Evolutionary conservation across 2,113 vertebrate genomes (phyloP), one percentile per base, ranked within the genome.

Genomic region (Rallus limicola): DNA sequence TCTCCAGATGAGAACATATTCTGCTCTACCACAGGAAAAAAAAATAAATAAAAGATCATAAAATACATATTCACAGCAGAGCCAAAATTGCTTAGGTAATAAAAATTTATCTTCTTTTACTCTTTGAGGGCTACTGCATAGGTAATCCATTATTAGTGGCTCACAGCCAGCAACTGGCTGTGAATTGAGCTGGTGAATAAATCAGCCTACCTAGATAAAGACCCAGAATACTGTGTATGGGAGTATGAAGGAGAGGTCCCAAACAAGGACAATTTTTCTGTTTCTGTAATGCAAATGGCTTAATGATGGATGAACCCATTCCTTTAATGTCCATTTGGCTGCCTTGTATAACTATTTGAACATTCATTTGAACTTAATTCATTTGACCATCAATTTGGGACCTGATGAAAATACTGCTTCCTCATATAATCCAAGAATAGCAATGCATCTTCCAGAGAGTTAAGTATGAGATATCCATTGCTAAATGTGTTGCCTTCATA

Each of bases 131-230:
- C 36, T 84, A 60, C 55, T 86, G 63, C 86, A 88, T 60, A 90
- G 76, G 71, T 68, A 95, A 93, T 72, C 86, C 85, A 82, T 93
- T 92, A 79, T 59, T 92, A 89, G 70, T 76, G 91, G 75, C 82
- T 88, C 70, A 60, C 9, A 56, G 85, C n/a, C 88, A 94, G 88
- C 46, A 79, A 67, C 42, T 59, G 56, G 62, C 44, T 87, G 58
- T 85, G 82, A 92, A 72, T 46, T 92, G 67, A 46, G 31, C 34
- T 86, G 75, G 48, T 60, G 91, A 82, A 94, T 90, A 79, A 87
- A 93, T 93, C 92, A 90, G 71, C 29, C 58, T 64, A 64, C 23
- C 34, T 52, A 84, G 74, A 65, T 58, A 65, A 90, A 50, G 44
- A 55, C 56, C 4, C 63, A 69, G 63, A 92, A 91, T 20, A 63